Percentiles rank a stretch among this genome's conserved stretches.
phyloP scores from a whole-genome alignment of 2,113 vertebrate genomes.

The Rattus rattus region DNA sequence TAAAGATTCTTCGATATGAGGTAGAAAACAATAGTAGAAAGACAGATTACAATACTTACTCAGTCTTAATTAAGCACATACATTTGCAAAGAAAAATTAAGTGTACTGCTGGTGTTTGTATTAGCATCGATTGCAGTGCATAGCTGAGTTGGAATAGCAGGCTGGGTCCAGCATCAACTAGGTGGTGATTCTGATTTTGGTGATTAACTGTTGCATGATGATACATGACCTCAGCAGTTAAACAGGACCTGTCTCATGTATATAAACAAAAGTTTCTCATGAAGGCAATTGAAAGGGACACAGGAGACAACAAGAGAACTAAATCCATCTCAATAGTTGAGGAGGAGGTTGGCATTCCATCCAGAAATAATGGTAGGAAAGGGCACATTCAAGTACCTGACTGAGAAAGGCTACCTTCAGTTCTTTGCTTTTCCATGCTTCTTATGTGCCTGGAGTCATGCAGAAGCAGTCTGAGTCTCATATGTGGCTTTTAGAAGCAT shows the following conservation, averaged over 20 bases:
- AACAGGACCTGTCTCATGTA: not conserved
- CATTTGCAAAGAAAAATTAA: not conserved
- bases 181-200: not conserved
- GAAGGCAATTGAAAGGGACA: not conserved
- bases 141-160: not conserved
- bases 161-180: too few species aligned
- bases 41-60: not conserved
- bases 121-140: not conserved
- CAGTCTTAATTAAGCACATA: not conserved
- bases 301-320: not conserved
- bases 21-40: not conserved
- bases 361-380: not conserved
- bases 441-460: not conserved
- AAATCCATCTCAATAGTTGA: not conserved
- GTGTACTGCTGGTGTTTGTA: not conserved
- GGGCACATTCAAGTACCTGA: rapidly evolving
- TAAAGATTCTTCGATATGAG: not conserved
- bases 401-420: not conserved
- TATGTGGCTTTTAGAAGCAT: not conserved
- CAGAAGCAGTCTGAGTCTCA: not conserved
- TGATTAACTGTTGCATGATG: not conserved
- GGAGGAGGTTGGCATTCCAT: not conserved
- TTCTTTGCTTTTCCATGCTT: not conserved
- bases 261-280: not conserved
- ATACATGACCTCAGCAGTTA: not conserved